phyloP scores from a whole-genome alignment of 2,888 invertebrate genomes.

The Galerucella nymphaeae region DNA sequence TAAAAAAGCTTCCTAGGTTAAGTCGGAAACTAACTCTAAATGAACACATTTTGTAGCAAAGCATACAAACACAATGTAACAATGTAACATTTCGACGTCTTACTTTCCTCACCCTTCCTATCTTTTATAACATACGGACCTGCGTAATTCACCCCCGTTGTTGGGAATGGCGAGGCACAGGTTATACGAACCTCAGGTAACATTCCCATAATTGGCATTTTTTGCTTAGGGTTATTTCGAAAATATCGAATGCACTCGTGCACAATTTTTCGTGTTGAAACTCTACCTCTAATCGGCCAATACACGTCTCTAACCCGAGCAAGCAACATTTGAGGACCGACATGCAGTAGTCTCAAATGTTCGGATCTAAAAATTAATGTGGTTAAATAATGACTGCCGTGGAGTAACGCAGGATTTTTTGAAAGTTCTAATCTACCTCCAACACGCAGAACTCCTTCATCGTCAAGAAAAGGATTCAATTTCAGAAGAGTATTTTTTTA shows the following conservation, averaged over 20 bases:
- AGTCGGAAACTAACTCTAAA: too few species aligned
- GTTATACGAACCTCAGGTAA: background rate
- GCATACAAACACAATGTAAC: too few species aligned
- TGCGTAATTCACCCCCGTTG: background rate
- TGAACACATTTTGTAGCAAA: too few species aligned
- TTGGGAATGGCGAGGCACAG: background rate
- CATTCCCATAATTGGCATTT: too few species aligned
- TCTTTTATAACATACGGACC: too few species aligned
- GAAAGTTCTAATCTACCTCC: background rate
- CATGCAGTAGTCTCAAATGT: background rate
- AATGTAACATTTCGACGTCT: too few species aligned
- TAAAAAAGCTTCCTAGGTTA: too few species aligned
- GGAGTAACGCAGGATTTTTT: background rate
- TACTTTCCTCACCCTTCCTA: too few species aligned
- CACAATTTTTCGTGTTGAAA: too few species aligned
- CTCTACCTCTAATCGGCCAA: background rate
- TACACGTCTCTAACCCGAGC: background rate
- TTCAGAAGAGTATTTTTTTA: background rate
- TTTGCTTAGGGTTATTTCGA: too few species aligned
- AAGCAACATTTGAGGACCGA: slow-evolving; percentile 1
- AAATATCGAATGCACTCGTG: too few species aligned
- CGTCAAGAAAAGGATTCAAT: background rate
- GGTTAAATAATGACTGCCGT: background rate
- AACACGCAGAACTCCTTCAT: slow-evolving; percentile 2
- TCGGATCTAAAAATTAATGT: background rate